phyloP scores from a whole-genome alignment of 2,888 invertebrate species.

The Acleris laterana region DNA sequence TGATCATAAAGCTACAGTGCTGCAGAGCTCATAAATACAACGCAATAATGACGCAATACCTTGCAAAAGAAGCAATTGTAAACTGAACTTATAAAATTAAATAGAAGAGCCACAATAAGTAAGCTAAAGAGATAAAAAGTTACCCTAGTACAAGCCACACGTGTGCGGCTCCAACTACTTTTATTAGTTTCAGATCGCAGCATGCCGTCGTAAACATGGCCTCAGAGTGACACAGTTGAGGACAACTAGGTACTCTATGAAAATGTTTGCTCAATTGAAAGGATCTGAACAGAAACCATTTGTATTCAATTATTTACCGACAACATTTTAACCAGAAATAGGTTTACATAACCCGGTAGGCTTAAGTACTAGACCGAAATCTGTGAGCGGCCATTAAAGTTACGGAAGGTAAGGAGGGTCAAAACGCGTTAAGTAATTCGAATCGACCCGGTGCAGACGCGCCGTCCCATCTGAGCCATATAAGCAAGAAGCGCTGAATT shows the following conservation, averaged over 20 bases:
- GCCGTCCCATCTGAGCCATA: slow-evolving; percentile 6
- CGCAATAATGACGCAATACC: slow-evolving; percentile 31
- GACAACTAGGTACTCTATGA: slow-evolving; percentile 6
- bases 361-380: neutral
- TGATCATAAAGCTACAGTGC: slow-evolving; percentile 36
- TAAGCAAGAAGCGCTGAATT: neutral
- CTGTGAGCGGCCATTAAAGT: neutral
- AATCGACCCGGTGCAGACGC: no score
- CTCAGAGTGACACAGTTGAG: slow-evolving; percentile 12
- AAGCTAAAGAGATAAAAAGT: slow-evolving; percentile 52
- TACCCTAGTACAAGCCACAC: slow-evolving; percentile 38
- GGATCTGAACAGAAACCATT: no score
- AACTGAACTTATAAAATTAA: slow-evolving; percentile 42
- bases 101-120: slow-evolving; percentile 45
- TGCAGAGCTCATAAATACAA: slow-evolving; percentile 33
- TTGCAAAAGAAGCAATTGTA: slow-evolving; percentile 36
- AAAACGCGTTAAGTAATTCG: neutral
- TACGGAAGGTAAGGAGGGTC: neutral
- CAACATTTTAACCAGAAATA: neutral
- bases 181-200: slow-evolving; percentile 53
- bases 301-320: no score
- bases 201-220: slow-evolving; percentile 31
- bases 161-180: slow-evolving; percentile 47
- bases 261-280: neutral
- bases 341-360: neutral